These are phyloP conservation scores for Hypsopygia costalis DNA, from an alignment of 2,888 invertebrate genomes.

Conservation along the genomic window DNA sequence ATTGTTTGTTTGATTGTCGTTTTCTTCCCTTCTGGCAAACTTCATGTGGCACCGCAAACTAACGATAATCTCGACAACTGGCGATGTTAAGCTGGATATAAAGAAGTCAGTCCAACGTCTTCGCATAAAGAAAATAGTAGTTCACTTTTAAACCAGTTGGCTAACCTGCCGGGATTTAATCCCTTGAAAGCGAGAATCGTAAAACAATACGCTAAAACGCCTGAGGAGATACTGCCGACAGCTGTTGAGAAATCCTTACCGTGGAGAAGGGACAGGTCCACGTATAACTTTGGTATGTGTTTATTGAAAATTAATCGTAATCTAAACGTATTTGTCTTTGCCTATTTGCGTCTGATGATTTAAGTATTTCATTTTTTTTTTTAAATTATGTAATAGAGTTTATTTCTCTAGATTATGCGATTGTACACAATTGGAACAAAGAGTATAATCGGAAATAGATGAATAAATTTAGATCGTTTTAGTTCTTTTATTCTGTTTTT, in stretches of 20 bases:
- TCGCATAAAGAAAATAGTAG: constrained; percentile 84
- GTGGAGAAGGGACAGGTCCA: constrained; percentile 90
- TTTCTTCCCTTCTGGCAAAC: constrained; percentile 79
- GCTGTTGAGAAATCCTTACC: constrained; percentile 91
- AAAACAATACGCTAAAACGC: constrained; percentile 83
- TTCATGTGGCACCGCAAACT: constrained; percentile 73
- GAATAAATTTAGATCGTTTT: no score
- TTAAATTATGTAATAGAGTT: no score
- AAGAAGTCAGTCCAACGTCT: constrained; percentile 78
- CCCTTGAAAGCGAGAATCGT: constrained; percentile 85
- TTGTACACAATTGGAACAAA: neutral
- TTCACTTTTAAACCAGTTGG: constrained; percentile 85
- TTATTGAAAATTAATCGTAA: constrained; percentile 43
- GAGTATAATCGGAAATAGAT: constrained; percentile 6
- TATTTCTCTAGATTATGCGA: constrained; percentile 6
- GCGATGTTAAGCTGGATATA: constrained; percentile 70
- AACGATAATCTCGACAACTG: constrained; percentile 64
- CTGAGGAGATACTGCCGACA: constrained; percentile 84
- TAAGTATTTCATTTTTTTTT: constrained; percentile 26
- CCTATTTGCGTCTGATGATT: constrained; percentile 44
- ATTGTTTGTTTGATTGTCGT: constrained; percentile 72
- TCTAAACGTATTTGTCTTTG: constrained; percentile 37
- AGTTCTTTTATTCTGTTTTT: no score
- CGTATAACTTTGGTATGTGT: constrained; percentile 86
- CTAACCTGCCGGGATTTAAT: constrained; percentile 85